Percentiles rank a stretch among this genome's conserved stretches.
phyloP scores from a whole-genome alignment of 2,888 invertebrate species.

The Tineola bisselliella region DNA sequence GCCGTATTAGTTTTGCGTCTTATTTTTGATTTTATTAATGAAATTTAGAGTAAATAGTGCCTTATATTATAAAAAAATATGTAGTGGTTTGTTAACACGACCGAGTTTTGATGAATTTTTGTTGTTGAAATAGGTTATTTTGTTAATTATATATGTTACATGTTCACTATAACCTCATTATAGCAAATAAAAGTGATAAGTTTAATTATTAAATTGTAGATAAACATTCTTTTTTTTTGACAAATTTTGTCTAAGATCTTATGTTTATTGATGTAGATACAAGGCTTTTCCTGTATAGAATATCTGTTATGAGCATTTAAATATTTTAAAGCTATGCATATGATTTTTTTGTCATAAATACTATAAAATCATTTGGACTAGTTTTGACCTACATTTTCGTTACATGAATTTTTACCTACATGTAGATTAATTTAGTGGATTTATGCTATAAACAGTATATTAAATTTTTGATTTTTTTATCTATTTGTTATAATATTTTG shows the following conservation, averaged over 20 bases:
- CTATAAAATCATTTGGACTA: background rate
- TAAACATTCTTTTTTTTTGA: background rate
- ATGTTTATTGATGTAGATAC: background rate
- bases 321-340: background rate
- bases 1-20: constrained; percentile 54
- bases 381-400: constrained; percentile 19
- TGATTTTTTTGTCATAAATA: background rate
- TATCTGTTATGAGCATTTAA: background rate
- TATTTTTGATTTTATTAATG: constrained; percentile 26
- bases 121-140: background rate
- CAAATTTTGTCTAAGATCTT: background rate
- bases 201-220: background rate
- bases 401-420: background rate
- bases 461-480: no score
- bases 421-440: no score
- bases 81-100: background rate
- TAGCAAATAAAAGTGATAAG: background rate
- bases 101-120: background rate
- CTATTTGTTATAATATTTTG: background rate
- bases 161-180: background rate
- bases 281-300: background rate
- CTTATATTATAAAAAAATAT: background rate
- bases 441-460: no score
- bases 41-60: background rate
- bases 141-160: background rate